Percentiles rank a stretch among this genome's conserved stretches.
Evolutionary conservation across 2,888 invertebrate species (phyloP).

Genomic region (Catocala fraxini): DNA sequence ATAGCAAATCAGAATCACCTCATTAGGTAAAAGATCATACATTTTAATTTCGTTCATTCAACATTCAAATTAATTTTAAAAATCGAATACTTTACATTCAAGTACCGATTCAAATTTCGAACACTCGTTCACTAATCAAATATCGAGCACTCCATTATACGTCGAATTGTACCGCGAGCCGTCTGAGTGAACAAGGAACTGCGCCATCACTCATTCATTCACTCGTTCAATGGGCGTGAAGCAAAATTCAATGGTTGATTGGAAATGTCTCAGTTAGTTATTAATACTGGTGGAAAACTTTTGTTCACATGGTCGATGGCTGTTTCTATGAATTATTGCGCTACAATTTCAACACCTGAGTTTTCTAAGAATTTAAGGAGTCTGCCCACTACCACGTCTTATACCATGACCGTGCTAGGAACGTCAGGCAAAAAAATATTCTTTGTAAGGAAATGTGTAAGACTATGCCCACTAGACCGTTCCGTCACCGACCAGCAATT

Average conservation of each 20-base stretch:
- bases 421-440: too few relatives aligned
- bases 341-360: too few relatives aligned
- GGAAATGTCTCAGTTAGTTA: slow-evolving; percentile 22
- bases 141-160: slow-evolving; percentile 40
- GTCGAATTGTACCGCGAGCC: slow-evolving; percentile 28
- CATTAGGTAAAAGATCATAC: neutral
- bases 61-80: slow-evolving; percentile 7
- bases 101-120: slow-evolving; percentile 12
- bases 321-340: neutral
- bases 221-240: slow-evolving; percentile 23
- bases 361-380: too few relatives aligned
- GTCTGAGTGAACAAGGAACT: slow-evolving; percentile 31
- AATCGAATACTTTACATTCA: slow-evolving; percentile 7
- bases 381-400: too few relatives aligned
- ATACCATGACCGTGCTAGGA: too few relatives aligned
- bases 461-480: too few relatives aligned
- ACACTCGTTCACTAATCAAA: slow-evolving; percentile 48
- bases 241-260: slow-evolving; percentile 27
- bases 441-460: too few relatives aligned
- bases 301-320: neutral
- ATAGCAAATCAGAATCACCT: too few relatives aligned
- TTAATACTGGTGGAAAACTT: slow-evolving; percentile 1
- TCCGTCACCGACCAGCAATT: too few relatives aligned
- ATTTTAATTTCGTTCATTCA: neutral
- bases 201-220: slow-evolving; percentile 40